Percentiles rank a stretch among this genome's conserved stretches.
These are phyloP conservation scores for Hymenochirus boettgeri DNA, from an alignment of 2,113 vertebrate genomes.

Conservation along the genomic window DNA sequence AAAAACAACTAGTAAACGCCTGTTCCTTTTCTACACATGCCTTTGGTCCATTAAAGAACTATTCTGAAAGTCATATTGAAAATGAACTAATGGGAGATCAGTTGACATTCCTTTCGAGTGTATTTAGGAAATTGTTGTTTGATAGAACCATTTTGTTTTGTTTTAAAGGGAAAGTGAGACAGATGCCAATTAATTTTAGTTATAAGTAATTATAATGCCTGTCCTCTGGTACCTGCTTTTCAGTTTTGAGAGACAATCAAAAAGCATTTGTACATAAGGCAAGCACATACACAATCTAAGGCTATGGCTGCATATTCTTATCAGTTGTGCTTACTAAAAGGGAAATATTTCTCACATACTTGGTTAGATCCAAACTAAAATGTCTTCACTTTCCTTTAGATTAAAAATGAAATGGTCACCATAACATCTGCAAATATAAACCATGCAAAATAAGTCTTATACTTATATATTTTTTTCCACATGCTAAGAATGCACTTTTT, in stretches of 20 bases:
- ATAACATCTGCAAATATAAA: too few relatives aligned
- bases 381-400: not conserved
- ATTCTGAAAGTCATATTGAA: too few relatives aligned
- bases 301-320: too few relatives aligned
- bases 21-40: too few relatives aligned
- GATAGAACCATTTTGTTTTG: not conserved
- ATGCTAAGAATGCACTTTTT: conserved; percentile 1
- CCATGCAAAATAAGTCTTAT: too few relatives aligned
- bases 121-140: not conserved
- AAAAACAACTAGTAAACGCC: too few relatives aligned
- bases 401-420: too few relatives aligned
- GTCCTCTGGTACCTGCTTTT: not conserved
- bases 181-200: not conserved
- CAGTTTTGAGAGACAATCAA: not conserved
- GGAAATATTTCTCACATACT: too few relatives aligned
- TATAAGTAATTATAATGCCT: not conserved
- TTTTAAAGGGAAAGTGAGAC: not conserved
- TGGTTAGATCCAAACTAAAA: not conserved
- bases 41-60: too few relatives aligned
- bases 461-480: not conserved
- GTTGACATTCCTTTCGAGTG: not conserved
- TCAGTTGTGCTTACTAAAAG: too few relatives aligned
- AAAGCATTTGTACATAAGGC: not conserved
- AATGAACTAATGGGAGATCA: too few relatives aligned
- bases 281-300: too few relatives aligned